Evolutionary conservation across 2,113 vertebrate species (phyloP).

Genomic region (Heloderma charlesbogerti): DNA sequence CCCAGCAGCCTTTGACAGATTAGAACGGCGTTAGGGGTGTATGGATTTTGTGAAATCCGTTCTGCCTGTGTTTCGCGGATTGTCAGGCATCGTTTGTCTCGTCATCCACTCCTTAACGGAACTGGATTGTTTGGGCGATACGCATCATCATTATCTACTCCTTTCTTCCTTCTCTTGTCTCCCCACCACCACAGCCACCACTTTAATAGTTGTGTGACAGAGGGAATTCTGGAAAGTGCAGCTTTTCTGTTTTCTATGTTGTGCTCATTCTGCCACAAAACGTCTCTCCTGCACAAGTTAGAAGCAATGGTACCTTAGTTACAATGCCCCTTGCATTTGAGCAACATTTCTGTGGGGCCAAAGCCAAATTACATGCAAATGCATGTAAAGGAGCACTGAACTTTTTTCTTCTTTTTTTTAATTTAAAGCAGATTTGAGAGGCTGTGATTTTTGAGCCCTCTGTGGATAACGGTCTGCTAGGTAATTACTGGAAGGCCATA

Average conservation of each 20-base stretch:
- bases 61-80: too few species aligned
- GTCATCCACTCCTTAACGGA: too few species aligned
- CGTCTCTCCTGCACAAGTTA: background rate
- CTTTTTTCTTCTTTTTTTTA: background rate
- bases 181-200: too few species aligned
- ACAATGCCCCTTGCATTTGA: background rate
- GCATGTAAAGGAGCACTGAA: background rate
- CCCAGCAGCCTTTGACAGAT: too few species aligned
- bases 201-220: background rate
- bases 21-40: too few species aligned
- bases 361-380: background rate
- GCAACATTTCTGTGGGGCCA: background rate
- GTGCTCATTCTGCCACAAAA: background rate
- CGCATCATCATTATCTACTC: too few species aligned
- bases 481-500: background rate
- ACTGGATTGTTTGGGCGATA: too few species aligned
- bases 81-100: too few species aligned
- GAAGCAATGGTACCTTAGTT: background rate
- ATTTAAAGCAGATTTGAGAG: constrained; percentile 3
- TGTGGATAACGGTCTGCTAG: background rate
- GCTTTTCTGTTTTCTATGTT: too few species aligned
- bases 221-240: background rate
- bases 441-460: background rate
- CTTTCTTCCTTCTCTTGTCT: too few species aligned
- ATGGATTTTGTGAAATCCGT: too few species aligned